Conservation (phyloP, 1,140 invertebrate species). For the Euwallacea fornicatus region DNA sequence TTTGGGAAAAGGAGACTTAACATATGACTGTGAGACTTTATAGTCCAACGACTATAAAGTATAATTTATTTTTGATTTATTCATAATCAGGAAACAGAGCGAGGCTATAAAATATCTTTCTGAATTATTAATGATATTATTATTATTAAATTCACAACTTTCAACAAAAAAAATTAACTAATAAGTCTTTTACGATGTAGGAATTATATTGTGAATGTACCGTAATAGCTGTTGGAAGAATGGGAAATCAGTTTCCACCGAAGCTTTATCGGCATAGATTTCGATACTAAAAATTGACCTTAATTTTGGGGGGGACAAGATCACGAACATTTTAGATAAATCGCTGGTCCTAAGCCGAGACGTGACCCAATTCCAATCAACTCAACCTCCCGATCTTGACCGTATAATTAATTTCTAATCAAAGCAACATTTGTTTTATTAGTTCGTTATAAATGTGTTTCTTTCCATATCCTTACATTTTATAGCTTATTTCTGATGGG, state of each 20-base stretch:
- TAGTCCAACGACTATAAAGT: neutral
- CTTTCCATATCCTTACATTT: neutral
- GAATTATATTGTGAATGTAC: too few relatives aligned
- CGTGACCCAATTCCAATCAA: too few relatives aligned
- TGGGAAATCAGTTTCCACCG: too few relatives aligned
- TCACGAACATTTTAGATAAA: too few relatives aligned
- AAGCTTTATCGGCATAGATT: too few relatives aligned
- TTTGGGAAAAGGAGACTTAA: too few relatives aligned
- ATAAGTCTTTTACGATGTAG: neutral
- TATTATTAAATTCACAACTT: neutral
- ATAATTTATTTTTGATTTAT: constrained; percentile 1
- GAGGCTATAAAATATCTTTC: neutral
- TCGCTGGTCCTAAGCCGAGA: too few relatives aligned
- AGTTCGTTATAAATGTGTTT: neutral
- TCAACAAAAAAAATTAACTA: constrained; percentile 9
- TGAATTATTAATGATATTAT: neutral
- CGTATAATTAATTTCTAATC: too few relatives aligned
- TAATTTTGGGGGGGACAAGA: too few relatives aligned
- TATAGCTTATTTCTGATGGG: neutral
- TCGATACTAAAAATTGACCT: too few relatives aligned
- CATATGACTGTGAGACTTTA: neutral
- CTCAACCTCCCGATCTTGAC: too few relatives aligned
- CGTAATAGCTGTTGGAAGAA: too few relatives aligned
- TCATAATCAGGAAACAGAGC: constrained; percentile 5
- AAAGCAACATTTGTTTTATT: neutral